Evolutionary conservation across 2,888 invertebrate genomes (phyloP).

Genomic region (Griposia aprilina): DNA sequence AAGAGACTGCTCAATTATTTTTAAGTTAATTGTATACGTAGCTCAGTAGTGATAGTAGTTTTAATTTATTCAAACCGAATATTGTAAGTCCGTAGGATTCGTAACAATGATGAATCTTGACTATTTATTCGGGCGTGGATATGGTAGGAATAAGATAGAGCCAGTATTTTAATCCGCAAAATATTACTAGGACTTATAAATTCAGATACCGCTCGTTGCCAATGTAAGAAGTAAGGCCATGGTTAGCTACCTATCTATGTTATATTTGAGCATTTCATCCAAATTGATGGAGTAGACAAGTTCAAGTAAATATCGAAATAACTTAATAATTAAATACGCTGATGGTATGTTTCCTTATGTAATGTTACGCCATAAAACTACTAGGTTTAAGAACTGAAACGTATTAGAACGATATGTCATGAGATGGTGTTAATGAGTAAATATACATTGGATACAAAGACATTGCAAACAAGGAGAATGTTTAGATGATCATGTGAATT

Average conservation of each 20-base stretch:
- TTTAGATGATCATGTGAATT: conserved; percentile 8
- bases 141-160: conserved; percentile 53
- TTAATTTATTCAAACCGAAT: conserved; percentile 73
- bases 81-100: conserved; percentile 45
- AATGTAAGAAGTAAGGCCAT: not conserved
- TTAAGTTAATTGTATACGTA: conserved; percentile 58
- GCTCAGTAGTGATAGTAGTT: conserved; percentile 72
- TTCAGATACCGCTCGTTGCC: conserved; percentile 5
- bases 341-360: conserved; percentile 32
- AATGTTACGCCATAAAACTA: not conserved
- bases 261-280: conserved; percentile 11
- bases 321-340: conserved; percentile 31
- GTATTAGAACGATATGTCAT: conserved; percentile 11
- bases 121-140: conserved; percentile 65
- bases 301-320: conserved; percentile 30
- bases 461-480: conserved; percentile 12
- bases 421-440: conserved; percentile 14
- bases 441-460: conserved; percentile 6
- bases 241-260: conserved; percentile 3
- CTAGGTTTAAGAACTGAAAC: conserved; percentile 2
- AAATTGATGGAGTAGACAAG: conserved; percentile 24
- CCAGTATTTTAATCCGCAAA: conserved; percentile 44
- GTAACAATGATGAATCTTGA: conserved; percentile 43
- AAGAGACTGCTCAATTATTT: conserved; percentile 78
- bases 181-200: conserved; percentile 13